These are phyloP conservation scores for Pedionomus torquatus DNA, from an alignment of 2,113 vertebrate species.

Conservation along the genomic window DNA sequence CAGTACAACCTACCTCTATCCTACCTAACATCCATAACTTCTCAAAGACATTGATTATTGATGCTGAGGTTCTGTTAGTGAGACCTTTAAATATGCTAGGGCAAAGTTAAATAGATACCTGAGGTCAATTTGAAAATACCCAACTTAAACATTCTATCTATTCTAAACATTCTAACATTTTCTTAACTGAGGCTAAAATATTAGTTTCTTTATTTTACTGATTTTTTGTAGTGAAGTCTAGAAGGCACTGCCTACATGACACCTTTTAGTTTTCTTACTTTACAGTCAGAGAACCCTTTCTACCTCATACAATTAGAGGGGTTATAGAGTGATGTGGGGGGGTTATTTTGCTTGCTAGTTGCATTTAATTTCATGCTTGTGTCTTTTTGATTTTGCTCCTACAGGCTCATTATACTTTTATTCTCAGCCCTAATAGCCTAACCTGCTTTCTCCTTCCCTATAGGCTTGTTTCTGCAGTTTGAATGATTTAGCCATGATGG, in stretches of 20 bases:
- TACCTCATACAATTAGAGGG: neutral
- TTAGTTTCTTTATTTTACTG: neutral
- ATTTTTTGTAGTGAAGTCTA: neutral
- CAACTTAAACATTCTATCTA: neutral
- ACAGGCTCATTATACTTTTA: neutral
- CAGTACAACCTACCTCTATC: neutral
- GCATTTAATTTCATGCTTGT: neutral
- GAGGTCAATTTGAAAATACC: neutral
- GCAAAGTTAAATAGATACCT: neutral
- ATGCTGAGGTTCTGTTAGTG: neutral
- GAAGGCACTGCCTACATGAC: neutral
- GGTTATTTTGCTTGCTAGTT: neutral
- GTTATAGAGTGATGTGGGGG: neutral
- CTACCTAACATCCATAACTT: neutral
- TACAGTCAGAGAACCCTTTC: neutral
- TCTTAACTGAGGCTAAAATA: neutral
- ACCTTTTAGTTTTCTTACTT: neutral
- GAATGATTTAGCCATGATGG: neutral
- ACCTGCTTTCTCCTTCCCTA: neutral
- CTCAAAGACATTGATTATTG: neutral
- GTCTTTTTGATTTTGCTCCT: neutral
- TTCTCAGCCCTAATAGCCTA: neutral
- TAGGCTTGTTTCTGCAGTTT: neutral
- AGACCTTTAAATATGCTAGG: neutral
- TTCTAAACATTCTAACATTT: no score